Evolutionary conservation across 2,888 invertebrate genomes (phyloP), one percentile per base, ranked within the genome.

Genomic region (Cantharis nigra): DNA sequence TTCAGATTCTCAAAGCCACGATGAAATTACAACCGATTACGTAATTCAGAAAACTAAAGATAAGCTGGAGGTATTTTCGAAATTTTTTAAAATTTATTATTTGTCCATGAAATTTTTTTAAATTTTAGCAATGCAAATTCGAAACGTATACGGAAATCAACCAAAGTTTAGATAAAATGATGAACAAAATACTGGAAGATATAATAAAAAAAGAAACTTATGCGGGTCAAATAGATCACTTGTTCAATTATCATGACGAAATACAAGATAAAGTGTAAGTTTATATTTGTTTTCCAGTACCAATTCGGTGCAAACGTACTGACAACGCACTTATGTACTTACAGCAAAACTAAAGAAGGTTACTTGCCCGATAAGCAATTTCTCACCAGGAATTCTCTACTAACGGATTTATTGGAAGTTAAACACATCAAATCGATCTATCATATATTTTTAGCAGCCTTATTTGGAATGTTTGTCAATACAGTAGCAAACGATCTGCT

Each of bases 381-480:
- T 85, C 85, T 90, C n/a, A 86, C 90, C 9, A 90, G 97, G 79
- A 93, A 95, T 85, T 97, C 97, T 0, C 90, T 94, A n/a, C 89
- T 97, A 75, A 96, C 95, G 0, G 94, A 94, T 78, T 90, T 97
- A 20, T 91, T 95, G 82, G 92, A 94, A 85, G 92, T 93, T 71
- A 91, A 92, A 72, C 97, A 97, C 88, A 93, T 97, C 83, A 91
- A 92, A 83, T 94, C 96, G 3, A 93, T 97, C 81, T 96, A 96
- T 87, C 94, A 97, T 86, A 93, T 97, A 81, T 97, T 96, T 88
- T 91, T 94, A 69, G 94, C 94, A 16, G 93, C 94, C 81, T 89
- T 97, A 49, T 90, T 96, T 72, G 89, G 94, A 49, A 89, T 96
- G 80, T 91, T 95, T 71, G 88, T 95, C 75, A 93, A 96, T 83